These are phyloP conservation scores for Melanogrammus aeglefinus DNA, from an alignment of 2,797 vertebrate genomes.

Conservation along the genomic window DNA sequence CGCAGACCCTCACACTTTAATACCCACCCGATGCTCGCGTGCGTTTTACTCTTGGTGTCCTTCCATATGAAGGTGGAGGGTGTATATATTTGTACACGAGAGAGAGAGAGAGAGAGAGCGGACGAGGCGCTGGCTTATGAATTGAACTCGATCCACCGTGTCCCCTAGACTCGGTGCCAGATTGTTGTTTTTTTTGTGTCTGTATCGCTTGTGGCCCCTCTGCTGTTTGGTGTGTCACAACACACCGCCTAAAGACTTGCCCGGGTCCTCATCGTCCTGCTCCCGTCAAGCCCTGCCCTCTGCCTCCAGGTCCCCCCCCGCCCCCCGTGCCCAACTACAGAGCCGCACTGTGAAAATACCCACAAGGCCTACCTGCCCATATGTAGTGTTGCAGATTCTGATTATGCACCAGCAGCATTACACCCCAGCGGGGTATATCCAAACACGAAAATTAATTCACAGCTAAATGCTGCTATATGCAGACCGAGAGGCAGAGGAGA, in stretches of 20 bases:
- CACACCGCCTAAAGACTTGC: constrained; percentile 33
- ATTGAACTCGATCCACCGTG: constrained; percentile 30
- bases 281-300: constrained; percentile 21
- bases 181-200: constrained; percentile 55
- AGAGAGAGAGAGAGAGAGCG: too few species aligned
- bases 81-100: not conserved
- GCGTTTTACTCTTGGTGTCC: not conserved
- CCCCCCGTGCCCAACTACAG: constrained; percentile 36
- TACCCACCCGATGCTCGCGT: constrained; percentile 5
- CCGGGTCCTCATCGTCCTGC: constrained; percentile 32
- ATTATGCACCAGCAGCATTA: constrained; percentile 70
- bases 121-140: too few species aligned
- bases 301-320: constrained; percentile 32
- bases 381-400: constrained; percentile 71
- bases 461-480: constrained; percentile 77
- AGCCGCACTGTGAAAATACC: constrained; percentile 65
- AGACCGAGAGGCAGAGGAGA: constrained; percentile 55
- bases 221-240: constrained; percentile 49
- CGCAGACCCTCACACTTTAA: constrained; percentile 22
- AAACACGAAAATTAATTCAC: constrained; percentile 80
- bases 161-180: constrained; percentile 37
- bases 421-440: constrained; percentile 77
- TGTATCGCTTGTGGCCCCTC: constrained; percentile 46
- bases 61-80: not conserved
- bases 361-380: constrained; percentile 66